Evolutionary conservation across 2,888 invertebrate species (phyloP).

Genomic region (Drosophila fungiperda): DNA sequence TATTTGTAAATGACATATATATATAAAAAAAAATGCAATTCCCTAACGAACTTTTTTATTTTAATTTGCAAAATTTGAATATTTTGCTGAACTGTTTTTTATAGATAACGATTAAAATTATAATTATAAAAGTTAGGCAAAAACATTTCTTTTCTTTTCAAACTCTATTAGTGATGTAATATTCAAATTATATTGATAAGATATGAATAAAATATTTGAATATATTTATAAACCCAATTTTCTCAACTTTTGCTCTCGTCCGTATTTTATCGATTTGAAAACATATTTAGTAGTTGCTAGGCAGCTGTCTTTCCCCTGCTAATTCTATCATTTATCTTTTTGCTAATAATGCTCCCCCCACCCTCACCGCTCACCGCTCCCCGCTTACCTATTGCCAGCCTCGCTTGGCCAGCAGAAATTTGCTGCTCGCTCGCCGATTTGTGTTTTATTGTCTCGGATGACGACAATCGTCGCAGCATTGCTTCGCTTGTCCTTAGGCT

Average conservation of each 20-base stretch:
- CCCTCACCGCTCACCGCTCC: neutral
- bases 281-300: neutral
- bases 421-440: conserved; percentile 35
- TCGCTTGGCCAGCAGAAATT: neutral
- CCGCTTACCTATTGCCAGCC: neutral
- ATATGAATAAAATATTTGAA: neutral
- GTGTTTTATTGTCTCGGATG: conserved; percentile 49
- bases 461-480: conserved; percentile 37
- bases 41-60: neutral
- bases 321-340: conserved; percentile 19
- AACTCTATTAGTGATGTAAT: neutral
- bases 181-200: too few species aligned
- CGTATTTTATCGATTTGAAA: neutral
- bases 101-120: neutral
- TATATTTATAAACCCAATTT: neutral
- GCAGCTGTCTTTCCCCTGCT: neutral
- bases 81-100: too few species aligned
- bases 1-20: neutral
- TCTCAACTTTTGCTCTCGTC: neutral
- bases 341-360: neutral
- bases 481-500: conserved; percentile 4
- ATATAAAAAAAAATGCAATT: neutral
- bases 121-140: neutral
- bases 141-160: neutral
- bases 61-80: too few species aligned